A percentile compares a stretch with the other conserved stretches of the same genome.
These are phyloP conservation scores for Epizoanthus scotinus DNA, from an alignment of 92 coral and sea anemone species.

Conservation along the genomic window DNA sequence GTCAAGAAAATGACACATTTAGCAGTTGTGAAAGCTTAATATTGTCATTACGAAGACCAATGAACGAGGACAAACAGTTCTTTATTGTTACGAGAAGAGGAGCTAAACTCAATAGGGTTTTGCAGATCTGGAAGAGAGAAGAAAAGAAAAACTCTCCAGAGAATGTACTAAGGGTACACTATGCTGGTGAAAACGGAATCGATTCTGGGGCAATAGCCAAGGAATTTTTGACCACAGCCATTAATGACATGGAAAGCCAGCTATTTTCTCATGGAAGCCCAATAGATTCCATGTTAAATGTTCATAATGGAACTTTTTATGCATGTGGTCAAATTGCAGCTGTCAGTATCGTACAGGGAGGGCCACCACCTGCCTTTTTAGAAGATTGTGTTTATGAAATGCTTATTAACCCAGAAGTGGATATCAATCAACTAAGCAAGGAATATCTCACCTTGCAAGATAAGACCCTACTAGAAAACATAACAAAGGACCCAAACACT, in stretches of 20 bases:
- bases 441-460: slow-evolving; percentile 48
- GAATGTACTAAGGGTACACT: too few species aligned
- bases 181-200: too few species aligned
- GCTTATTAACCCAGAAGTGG: slow-evolving; percentile 52
- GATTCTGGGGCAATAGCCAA: neutral
- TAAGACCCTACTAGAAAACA: slow-evolving; percentile 37
- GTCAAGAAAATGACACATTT: too few species aligned
- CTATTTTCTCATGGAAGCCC: slow-evolving; percentile 60
- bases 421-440: slow-evolving; percentile 44
- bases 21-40: too few species aligned
- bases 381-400: slow-evolving; percentile 53
- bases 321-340: slow-evolving; percentile 58
- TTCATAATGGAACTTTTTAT: slow-evolving; percentile 50
- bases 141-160: too few species aligned
- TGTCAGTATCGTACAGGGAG: slow-evolving; percentile 60
- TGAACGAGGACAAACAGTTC: too few species aligned
- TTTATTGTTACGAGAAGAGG: too few species aligned
- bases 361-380: slow-evolving; percentile 59
- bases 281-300: slow-evolving; percentile 54
- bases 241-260: slow-evolving; percentile 4
- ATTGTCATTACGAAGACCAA: too few species aligned
- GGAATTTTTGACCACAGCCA: slow-evolving; percentile 46
- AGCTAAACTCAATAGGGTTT: too few species aligned
- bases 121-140: too few species aligned
- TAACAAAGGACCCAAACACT: slow-evolving; percentile 49